phyloP scores from a whole-genome alignment of 23 tunicate genomes.

The Ciona savignyi region DNA sequence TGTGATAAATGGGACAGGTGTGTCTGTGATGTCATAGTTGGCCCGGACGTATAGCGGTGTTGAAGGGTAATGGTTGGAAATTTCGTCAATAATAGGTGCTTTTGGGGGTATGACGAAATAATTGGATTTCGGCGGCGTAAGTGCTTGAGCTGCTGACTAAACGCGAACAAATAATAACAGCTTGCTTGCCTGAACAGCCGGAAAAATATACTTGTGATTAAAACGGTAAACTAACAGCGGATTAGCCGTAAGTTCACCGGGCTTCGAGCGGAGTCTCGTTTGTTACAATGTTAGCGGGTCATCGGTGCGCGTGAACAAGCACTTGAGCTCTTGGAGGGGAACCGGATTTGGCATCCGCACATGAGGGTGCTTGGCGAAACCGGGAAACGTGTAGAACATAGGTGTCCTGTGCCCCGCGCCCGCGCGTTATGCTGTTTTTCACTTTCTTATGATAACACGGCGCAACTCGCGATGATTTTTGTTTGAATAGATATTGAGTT shows the following conservation, averaged over 20 bases:
- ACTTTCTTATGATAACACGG: background rate
- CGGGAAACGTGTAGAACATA: background rate
- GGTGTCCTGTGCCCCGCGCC: background rate
- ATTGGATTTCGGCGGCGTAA: background rate
- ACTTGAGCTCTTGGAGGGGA: background rate
- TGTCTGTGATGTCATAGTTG: background rate
- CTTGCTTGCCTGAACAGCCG: background rate
- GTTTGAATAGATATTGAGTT: background rate
- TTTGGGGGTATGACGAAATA: too few species aligned
- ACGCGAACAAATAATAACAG: background rate
- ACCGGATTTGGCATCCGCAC: background rate
- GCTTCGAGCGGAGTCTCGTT: background rate
- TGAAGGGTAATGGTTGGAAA: background rate
- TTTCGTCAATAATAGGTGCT: too few species aligned
- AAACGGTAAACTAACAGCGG: background rate
- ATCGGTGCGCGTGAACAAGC: slow-evolving; percentile 1
- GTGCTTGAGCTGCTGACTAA: background rate
- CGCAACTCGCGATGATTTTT: background rate
- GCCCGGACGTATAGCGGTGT: background rate
- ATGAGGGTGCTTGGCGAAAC: background rate
- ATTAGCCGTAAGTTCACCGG: background rate
- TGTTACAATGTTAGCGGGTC: background rate
- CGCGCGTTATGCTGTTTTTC: background rate
- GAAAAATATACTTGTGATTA: background rate
- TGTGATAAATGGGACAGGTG: background rate